Conservation (phyloP, 2,113 vertebrate species). For the Pica pica region DNA sequence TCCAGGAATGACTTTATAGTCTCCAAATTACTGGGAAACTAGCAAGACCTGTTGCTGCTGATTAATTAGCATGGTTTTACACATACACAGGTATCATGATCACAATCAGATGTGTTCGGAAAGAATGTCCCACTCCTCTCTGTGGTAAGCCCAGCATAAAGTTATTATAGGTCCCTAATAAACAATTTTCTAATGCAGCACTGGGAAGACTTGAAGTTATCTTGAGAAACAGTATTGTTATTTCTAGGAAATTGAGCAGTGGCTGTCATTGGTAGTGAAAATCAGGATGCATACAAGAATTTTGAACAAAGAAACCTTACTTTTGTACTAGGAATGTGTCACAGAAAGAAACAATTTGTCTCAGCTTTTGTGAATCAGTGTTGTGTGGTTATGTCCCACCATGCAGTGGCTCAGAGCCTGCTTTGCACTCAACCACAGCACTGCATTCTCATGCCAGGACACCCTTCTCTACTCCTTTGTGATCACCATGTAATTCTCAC, state of each 20-base stretch:
- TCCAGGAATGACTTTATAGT: not conserved
- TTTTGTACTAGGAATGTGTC: not conserved
- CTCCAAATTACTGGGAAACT: not conserved
- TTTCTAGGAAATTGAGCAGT: not conserved
- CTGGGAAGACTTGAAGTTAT: not conserved
- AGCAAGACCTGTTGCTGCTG: not conserved
- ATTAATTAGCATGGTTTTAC: not conserved
- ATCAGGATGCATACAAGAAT: not conserved
- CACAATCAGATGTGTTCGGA: not conserved
- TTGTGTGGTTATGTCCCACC: not conserved
- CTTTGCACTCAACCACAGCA: not conserved
- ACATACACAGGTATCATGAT: not conserved
- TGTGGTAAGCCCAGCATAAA: not conserved
- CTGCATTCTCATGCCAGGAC: not conserved
- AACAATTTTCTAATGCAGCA: not conserved
- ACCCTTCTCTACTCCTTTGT: not conserved
- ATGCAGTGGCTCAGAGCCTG: rapidly evolving
- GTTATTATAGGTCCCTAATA: not conserved
- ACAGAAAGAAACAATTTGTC: not conserved
- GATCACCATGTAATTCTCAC: not conserved
- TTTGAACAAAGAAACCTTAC: not conserved
- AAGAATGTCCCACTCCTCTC: not conserved
- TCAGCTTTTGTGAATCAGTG: not conserved
- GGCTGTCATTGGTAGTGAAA: not conserved
- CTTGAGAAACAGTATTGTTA: not conserved